These are phyloP conservation scores for Syndactyla subalaris DNA, from an alignment of 2,797 vertebrate species.

Conservation along the genomic window DNA sequence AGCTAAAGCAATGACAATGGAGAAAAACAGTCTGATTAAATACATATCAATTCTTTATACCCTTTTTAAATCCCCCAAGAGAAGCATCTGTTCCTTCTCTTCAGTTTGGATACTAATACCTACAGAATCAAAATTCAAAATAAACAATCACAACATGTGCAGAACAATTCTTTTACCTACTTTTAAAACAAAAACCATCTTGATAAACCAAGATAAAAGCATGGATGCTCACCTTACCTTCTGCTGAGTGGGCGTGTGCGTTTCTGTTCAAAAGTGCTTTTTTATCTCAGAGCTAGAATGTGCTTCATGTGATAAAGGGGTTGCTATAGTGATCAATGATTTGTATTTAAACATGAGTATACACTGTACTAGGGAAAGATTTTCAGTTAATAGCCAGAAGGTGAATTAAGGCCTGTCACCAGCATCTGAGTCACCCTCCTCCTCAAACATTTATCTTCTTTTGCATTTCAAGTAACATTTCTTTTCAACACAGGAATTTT, in stretches of 20 bases:
- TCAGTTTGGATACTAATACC: constrained; percentile 2
- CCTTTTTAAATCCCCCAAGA: not conserved
- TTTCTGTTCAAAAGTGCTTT: constrained; percentile 73
- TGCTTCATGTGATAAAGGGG: constrained; percentile 73
- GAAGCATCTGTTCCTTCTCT: constrained; percentile 26
- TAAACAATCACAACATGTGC: not conserved
- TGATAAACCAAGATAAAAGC: not conserved
- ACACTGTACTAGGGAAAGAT: constrained; percentile 75
- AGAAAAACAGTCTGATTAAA: constrained; percentile 26
- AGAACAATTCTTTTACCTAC: not conserved
- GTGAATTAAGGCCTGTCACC: constrained; percentile 73
- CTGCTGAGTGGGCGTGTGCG: constrained; percentile 46
- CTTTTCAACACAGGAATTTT: not conserved
- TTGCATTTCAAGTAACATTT: constrained; percentile 27
- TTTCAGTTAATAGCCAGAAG: constrained; percentile 69
- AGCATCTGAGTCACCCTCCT: constrained; percentile 72
- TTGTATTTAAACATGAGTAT: constrained; percentile 80
- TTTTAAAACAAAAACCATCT: not conserved
- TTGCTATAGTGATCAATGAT: constrained; percentile 79
- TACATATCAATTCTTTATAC: constrained; percentile 16
- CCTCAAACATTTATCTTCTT: constrained; percentile 69
- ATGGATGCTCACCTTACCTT: constrained; percentile 24
- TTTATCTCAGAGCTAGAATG: constrained; percentile 63
- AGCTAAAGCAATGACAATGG: not conserved
- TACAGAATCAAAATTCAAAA: constrained; percentile 21